Conservation (phyloP, 2,888 invertebrate species). For the Eucera pruinosa region DNA sequence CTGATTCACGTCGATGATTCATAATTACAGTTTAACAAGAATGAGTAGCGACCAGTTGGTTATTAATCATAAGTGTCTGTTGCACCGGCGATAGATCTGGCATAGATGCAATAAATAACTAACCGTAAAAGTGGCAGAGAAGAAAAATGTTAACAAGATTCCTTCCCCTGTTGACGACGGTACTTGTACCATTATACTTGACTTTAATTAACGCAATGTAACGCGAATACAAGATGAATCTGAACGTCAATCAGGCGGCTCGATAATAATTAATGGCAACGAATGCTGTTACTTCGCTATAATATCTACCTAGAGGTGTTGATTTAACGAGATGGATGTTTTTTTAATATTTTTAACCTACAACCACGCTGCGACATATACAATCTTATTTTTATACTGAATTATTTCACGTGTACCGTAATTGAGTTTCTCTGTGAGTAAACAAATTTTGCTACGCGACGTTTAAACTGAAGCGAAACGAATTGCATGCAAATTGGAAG, state of each 20-base stretch:
- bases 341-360: too few relatives aligned
- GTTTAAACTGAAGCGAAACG: not conserved
- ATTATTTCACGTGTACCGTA: too few relatives aligned
- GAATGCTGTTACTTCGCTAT: conserved; percentile 8
- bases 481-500: not conserved
- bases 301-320: not conserved
- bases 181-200: conserved; percentile 26
- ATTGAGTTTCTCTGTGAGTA: too few relatives aligned
- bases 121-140: conserved; percentile 15
- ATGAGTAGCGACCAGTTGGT: not conserved
- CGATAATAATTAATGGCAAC: conserved; percentile 12
- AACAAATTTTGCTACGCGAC: not conserved
- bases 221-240: conserved; percentile 1
- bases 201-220: conserved; percentile 37
- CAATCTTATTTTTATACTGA: too few relatives aligned
- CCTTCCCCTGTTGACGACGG: not conserved
- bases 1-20: not conserved
- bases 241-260: conserved; percentile 22
- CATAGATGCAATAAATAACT: conserved; percentile 32
- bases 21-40: conserved; percentile 24
- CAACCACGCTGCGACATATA: too few relatives aligned
- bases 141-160: conserved; percentile 38
- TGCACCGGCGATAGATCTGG: not conserved
- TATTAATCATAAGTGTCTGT: conserved; percentile 34
- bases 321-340: not conserved